Evolutionary conservation across 2,888 invertebrate species (phyloP).

Genomic region (Drosophila affinis): DNA sequence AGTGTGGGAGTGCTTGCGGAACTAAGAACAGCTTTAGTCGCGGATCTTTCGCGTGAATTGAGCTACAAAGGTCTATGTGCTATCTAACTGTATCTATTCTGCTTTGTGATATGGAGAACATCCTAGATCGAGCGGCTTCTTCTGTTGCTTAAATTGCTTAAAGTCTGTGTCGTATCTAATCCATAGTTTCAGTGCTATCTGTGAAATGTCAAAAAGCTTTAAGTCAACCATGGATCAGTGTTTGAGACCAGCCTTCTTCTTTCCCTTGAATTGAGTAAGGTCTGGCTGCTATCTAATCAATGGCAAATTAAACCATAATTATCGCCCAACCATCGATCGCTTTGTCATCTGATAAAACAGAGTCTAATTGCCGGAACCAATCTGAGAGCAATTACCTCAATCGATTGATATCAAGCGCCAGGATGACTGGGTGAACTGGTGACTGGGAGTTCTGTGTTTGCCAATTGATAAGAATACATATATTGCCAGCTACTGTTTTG

Average conservation of each 20-base stretch:
- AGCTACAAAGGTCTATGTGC: too few relatives aligned
- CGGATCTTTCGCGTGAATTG: too few relatives aligned
- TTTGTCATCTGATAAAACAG: constrained; percentile 53
- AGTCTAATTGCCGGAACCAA: constrained; percentile 34
- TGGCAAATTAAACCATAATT: constrained; percentile 32
- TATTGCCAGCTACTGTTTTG: constrained; percentile 10
- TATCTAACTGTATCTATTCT: too few relatives aligned
- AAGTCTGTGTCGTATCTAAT: not conserved
- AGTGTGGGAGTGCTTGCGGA: not conserved
- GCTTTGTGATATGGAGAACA: too few relatives aligned
- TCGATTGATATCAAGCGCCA: constrained; percentile 37
- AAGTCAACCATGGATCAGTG: not conserved
- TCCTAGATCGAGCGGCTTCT: not conserved
- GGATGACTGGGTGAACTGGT: constrained; percentile 2
- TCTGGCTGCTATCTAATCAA: constrained; percentile 54
- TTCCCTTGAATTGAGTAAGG: constrained; percentile 39
- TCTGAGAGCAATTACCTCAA: constrained; percentile 39
- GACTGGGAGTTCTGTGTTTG: constrained; percentile 19
- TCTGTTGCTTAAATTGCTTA: not conserved
- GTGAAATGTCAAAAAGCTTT: not conserved
- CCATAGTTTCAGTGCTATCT: not conserved
- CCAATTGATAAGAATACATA: constrained; percentile 26
- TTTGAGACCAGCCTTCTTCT: constrained; percentile 6
- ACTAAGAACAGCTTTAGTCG: not conserved
- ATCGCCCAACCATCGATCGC: constrained; percentile 48